Base-by-base conservation (phyloP, 2,113 vertebrate species). In the Dasypus novemcinctus region DNA sequence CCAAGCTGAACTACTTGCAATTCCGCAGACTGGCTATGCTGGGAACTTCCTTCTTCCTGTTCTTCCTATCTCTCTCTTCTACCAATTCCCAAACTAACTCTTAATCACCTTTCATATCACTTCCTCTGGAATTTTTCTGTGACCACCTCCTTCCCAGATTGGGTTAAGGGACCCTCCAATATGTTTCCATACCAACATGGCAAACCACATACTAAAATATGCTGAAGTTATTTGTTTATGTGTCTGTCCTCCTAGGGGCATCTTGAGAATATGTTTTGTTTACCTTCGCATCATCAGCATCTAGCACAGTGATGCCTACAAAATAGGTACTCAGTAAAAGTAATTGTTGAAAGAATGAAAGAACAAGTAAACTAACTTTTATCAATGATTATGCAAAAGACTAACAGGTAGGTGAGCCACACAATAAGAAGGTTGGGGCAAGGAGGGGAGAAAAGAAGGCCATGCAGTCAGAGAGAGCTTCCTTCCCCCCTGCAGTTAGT, bases 171-270 rank as follows among this genome's bases (percentile, higher is more conserved):
- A 41, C 54, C 92, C 31, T 2, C 59, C 54, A 61, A 21, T 59
- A 18, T 68, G 54, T 97, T 96, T 78, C 91, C 72, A 90, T 80
- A 82, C 87, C 75, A 91, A 92, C 54, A n/a, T 74, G 75, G 64
- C 69, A 86, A 25, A 83, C 68, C 57, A 64, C 41, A 69, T 52
- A 83, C 68, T 61, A 61, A 80, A 54, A 75, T 86, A 89, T 61
- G 31, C 33, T 88, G 54, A 43, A 81, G 91, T 59, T 85, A 71
- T 90, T 46, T 82, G 71, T 68, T 90, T 79, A 49, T 49, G 14
- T 41, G 4, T 88, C 66, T 80, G 13, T 74, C 74, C 92, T 90
- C 13, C 46, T 41, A 12, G 63, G n/a, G 5, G 25, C 29, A 93
- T 92, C 66, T 61, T 66, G 78, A 93, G n/a, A 92, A 72, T 88